Conservation (phyloP, 2,113 vertebrate species). For the Oncorhynchus gorbuscha region DNA sequence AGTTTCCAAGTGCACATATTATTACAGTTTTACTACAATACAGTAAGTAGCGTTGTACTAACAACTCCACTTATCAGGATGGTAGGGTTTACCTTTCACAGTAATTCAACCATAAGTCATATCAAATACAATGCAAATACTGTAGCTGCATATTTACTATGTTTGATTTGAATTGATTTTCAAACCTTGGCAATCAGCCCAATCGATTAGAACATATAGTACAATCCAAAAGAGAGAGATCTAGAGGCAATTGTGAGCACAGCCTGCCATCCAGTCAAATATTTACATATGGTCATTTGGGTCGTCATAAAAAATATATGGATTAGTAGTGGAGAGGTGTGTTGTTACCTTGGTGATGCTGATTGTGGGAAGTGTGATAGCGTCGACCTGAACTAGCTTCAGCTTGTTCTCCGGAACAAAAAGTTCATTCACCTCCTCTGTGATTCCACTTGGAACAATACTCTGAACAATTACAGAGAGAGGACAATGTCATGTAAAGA, state of each 20-base stretch:
- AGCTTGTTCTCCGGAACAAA: slow-evolving; percentile 89
- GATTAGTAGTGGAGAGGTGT: neutral
- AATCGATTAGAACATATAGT: neutral
- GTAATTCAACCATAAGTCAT: too few relatives aligned
- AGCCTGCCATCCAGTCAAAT: neutral
- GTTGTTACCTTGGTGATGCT: slow-evolving; percentile 87
- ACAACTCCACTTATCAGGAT: too few relatives aligned
- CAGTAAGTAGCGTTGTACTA: too few relatives aligned
- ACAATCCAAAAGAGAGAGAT: neutral
- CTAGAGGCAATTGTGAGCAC: neutral
- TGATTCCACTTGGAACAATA: slow-evolving; percentile 81
- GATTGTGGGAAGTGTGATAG: slow-evolving; percentile 78
- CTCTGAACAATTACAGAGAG: slow-evolving; percentile 68
- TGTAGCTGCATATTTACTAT: neutral
- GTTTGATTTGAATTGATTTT: neutral
- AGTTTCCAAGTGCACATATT: too few relatives aligned
- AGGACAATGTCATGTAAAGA: neutral
- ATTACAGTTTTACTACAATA: too few relatives aligned
- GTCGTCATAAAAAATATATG: neutral
- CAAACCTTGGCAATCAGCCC: neutral
- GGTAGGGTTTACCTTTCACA: too few relatives aligned
- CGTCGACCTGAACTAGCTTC: slow-evolving; percentile 73
- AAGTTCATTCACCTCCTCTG: slow-evolving; percentile 88
- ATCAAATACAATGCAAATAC: too few relatives aligned
- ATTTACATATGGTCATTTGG: neutral